Evolutionary conservation across 2,113 vertebrate species (phyloP), one percentile per base, ranked within the genome.

Genomic region (Zosterops lateralis): DNA sequence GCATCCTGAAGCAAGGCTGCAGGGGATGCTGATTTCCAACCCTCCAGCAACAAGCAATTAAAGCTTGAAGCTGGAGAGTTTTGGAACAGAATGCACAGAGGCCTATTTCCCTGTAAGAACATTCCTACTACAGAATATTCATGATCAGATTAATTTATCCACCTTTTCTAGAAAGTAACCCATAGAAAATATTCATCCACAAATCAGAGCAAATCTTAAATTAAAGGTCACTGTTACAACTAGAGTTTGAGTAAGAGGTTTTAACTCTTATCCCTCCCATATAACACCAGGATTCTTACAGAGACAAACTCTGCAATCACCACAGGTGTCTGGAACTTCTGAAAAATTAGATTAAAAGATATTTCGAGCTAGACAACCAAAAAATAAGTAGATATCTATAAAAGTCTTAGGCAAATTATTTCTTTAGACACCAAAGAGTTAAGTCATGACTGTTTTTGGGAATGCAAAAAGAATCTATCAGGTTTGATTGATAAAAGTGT

Each of bases 401-500:
- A 71, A 78, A 62, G n/a, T 62, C 58, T 76, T 44, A 53, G 34
- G 16, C 57, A 79, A 81, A 56, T 45, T 64, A 80, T 16, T 50
- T 65, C 58, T 72, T 73, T 28, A 83, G 96, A 61, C 86, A 62
- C 83, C 91, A 90, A 97, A 95, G 64, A 94, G 98, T 98, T 98
- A 98, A 98, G 90, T 93, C 93, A 96, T 89, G 92, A 92, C 95
- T 93, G 95, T 44, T 92, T 85, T 78, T 64, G 82, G 88, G 89
- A 74, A 88, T 58, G 73, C 89, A 97, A 93, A 94, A 65, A 95
- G 96, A 97, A 94, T 95, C 96, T 86, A 97, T 97, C 97, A 96
- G 94, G 70, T 96, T 94, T 98, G 98, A 98, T 98, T 97, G 98
- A 98, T 98, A 98, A 95, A 97, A 97, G 92, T 94, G 92, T 93